Evolutionary conservation across 23 tunicate species (phyloP).

Genomic region (Styela clava): DNA sequence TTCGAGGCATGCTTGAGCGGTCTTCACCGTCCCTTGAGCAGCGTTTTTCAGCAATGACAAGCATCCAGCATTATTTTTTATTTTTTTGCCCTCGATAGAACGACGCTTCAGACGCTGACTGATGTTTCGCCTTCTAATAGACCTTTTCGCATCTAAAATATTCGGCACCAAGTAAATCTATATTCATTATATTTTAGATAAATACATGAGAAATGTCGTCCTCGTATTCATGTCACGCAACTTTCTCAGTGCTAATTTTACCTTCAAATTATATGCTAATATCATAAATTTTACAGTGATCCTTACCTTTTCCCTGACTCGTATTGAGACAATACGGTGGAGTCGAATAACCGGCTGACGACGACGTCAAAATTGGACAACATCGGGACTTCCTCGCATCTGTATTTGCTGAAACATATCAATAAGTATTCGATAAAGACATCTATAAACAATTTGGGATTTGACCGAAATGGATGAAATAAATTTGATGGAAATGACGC

Average conservation of each 20-base stretch:
- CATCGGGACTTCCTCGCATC: not conserved
- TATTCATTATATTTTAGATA: too few relatives aligned
- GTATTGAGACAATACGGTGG: conserved; percentile 50
- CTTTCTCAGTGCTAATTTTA: too few relatives aligned
- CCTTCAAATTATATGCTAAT: too few relatives aligned
- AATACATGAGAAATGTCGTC: too few relatives aligned
- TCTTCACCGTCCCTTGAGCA: not conserved
- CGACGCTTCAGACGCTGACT: not conserved
- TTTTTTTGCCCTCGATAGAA: not conserved
- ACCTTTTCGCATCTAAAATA: not conserved
- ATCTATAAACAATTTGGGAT: too few relatives aligned
- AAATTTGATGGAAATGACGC: too few relatives aligned
- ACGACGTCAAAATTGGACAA: conserved; percentile 28
- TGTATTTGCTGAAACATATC: not conserved
- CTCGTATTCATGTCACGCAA: too few relatives aligned
- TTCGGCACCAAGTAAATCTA: too few relatives aligned
- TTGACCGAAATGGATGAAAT: too few relatives aligned
- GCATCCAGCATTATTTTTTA: not conserved
- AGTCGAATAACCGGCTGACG: conserved; percentile 31
- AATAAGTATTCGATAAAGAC: too few relatives aligned
- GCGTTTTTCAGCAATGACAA: not conserved
- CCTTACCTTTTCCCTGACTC: not conserved
- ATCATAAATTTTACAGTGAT: too few relatives aligned
- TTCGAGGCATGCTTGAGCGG: conserved; percentile 4
- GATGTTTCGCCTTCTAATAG: not conserved